Percentiles rank a stretch among this genome's conserved stretches.
phyloP scores from a whole-genome alignment of 2,888 invertebrate species.

The Cheilosia grossa region DNA sequence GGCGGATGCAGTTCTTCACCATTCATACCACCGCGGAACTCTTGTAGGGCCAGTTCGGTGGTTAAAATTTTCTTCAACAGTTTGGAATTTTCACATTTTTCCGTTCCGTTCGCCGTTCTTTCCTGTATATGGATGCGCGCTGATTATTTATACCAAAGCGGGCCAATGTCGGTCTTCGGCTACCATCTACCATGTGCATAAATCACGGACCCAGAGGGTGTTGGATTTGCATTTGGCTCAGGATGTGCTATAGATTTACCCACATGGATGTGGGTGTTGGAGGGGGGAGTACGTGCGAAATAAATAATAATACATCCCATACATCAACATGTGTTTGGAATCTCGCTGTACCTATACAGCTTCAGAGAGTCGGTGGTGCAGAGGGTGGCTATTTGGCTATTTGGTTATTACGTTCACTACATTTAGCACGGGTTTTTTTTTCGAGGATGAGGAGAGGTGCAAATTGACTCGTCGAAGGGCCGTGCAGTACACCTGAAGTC shows the following conservation, averaged over 20 bases:
- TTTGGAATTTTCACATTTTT: constrained; percentile 49
- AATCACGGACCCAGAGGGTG: constrained; percentile 63
- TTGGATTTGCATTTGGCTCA: constrained; percentile 59
- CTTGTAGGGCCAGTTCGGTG: constrained; percentile 3
- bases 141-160: constrained; percentile 71
- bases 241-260: constrained; percentile 9
- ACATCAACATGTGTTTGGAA: constrained; percentile 66
- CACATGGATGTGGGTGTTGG: neutral
- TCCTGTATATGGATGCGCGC: constrained; percentile 63
- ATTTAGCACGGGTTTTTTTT: constrained; percentile 13
- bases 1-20: constrained; percentile 24
- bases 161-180: constrained; percentile 64
- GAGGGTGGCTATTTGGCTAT: constrained; percentile 45
- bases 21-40: constrained; percentile 20
- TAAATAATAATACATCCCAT: constrained; percentile 72
- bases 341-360: constrained; percentile 29
- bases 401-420: constrained; percentile 60
- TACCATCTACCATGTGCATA: constrained; percentile 69
- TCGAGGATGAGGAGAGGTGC: neutral
- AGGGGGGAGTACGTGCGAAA: constrained; percentile 61
- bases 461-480: constrained; percentile 36
- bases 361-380: neutral
- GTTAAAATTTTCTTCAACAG: constrained; percentile 48
- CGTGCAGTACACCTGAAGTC: constrained; percentile 19
- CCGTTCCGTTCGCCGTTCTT: constrained; percentile 7